Conservation (phyloP, 2,113 vertebrate species). For the Cephalopholis sonnerati region DNA sequence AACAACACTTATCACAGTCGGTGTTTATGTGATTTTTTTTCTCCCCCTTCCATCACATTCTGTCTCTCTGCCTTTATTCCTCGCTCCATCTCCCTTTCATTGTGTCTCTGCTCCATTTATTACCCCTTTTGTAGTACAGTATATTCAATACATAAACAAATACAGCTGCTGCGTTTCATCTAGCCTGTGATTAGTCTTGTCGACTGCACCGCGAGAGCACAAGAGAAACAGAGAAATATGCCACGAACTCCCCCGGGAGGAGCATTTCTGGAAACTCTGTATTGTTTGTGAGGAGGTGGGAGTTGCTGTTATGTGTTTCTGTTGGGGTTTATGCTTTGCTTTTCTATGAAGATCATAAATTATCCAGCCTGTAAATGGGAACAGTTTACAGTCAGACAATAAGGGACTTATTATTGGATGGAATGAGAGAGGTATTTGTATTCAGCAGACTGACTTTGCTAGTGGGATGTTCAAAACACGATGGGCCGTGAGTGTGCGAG, state of each 20-base stretch:
- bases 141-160: constrained; percentile 74
- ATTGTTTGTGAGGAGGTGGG: constrained; percentile 62
- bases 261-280: constrained; percentile 44
- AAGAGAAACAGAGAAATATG: constrained; percentile 42
- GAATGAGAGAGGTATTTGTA: constrained; percentile 43
- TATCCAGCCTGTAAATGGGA: constrained; percentile 42
- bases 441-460: constrained; percentile 32
- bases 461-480: constrained; percentile 29
- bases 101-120: constrained; percentile 60
- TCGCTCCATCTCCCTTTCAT: constrained; percentile 47
- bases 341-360: constrained; percentile 61
- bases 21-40: constrained; percentile 39
- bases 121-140: constrained; percentile 61
- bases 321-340: constrained; percentile 57
- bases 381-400: constrained; percentile 54
- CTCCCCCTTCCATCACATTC: background rate
- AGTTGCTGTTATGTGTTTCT: constrained; percentile 50
- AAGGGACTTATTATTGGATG: constrained; percentile 53
- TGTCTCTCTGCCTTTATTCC: constrained; percentile 31
- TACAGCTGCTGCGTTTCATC: constrained; percentile 73
- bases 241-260: constrained; percentile 47
- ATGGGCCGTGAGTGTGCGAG: background rate
- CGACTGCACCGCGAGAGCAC: constrained; percentile 48
- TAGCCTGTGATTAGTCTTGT: constrained; percentile 64
- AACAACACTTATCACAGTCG: constrained; percentile 60